phyloP scores from a whole-genome alignment of 2,888 invertebrate species.

The Parthenolecanium corni region DNA sequence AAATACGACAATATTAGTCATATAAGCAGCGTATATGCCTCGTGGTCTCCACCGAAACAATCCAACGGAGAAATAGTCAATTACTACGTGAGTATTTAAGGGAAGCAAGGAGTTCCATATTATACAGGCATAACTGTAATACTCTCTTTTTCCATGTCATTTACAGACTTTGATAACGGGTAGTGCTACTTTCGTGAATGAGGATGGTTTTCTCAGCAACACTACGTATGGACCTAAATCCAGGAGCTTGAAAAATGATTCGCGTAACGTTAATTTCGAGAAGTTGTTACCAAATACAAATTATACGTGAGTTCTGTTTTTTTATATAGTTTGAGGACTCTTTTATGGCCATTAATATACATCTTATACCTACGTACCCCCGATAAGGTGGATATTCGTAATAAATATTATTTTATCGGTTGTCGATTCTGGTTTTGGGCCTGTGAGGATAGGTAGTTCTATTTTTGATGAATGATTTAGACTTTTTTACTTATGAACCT shows the following conservation, averaged over 20 bases:
- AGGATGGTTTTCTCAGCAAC: slow-evolving; percentile 42
- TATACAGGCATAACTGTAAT: background rate
- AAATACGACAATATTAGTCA: slow-evolving; percentile 49
- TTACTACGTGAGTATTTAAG: slow-evolving; percentile 46
- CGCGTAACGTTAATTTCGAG: slow-evolving; percentile 48
- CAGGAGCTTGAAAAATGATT: slow-evolving; percentile 45
- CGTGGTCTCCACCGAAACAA: slow-evolving; percentile 59
- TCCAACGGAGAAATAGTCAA: slow-evolving; percentile 69
- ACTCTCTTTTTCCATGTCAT: background rate
- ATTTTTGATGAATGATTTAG: no score
- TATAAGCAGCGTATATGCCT: slow-evolving; percentile 52
- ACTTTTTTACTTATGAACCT: no score
- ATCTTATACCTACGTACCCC: no score
- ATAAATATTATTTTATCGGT: no score
- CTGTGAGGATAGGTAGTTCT: no score
- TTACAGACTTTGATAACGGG: background rate
- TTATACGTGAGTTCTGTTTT: slow-evolving; percentile 52
- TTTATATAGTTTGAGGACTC: background rate
- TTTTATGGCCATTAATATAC: no score
- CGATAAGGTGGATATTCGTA: no score
- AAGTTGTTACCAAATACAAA: slow-evolving; percentile 70
- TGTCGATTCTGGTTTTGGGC: no score
- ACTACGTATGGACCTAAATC: slow-evolving; percentile 50
- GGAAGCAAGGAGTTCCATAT: background rate
- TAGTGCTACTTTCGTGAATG: slow-evolving; percentile 45